phyloP scores from a whole-genome alignment of 64 coral and sea anemone genomes.

The Stichodactyla mertensii region DNA sequence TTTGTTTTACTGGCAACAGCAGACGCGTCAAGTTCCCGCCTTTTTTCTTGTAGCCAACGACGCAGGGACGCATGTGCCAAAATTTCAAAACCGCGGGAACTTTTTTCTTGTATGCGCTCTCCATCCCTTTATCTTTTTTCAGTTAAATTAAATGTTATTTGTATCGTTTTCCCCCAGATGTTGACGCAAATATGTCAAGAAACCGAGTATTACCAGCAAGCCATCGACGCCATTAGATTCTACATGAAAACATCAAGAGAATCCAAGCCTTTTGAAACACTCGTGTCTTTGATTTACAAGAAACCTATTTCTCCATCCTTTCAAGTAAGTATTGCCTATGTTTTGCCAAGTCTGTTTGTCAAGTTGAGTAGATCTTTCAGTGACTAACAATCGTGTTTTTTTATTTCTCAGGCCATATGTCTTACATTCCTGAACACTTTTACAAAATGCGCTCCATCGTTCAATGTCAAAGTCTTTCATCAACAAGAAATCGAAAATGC shows the following conservation, averaged over 20 bases:
- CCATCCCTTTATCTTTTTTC: background rate
- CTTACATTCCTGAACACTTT: conserved; percentile 79
- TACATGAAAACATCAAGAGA: conserved; percentile 68
- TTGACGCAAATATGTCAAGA: conserved; percentile 72
- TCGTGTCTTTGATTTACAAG: conserved; percentile 70
- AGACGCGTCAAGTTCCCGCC: background rate
- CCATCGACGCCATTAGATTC: conserved; percentile 78
- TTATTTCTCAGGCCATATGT: conserved; percentile 58
- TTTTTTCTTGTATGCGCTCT: background rate
- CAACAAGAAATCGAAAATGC: conserved; percentile 92
- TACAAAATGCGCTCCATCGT: conserved; percentile 62
- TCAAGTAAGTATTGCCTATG: conserved; percentile 44
- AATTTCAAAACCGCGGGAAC: background rate
- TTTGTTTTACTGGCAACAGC: background rate
- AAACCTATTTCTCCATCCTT: conserved; percentile 82
- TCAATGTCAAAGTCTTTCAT: conserved; percentile 88
- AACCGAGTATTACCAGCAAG: conserved; percentile 62
- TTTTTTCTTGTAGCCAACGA: background rate
- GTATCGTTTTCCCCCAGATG: conserved; percentile 23
- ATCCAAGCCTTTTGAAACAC: conserved; percentile 65
- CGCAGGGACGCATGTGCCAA: background rate
- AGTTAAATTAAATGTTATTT: background rate
- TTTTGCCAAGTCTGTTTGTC: background rate
- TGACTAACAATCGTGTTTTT: background rate
- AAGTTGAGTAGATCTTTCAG: background rate